Base-by-base conservation (phyloP, 23 tunicate genomes). In the Trididemnum miniatum region DNA sequence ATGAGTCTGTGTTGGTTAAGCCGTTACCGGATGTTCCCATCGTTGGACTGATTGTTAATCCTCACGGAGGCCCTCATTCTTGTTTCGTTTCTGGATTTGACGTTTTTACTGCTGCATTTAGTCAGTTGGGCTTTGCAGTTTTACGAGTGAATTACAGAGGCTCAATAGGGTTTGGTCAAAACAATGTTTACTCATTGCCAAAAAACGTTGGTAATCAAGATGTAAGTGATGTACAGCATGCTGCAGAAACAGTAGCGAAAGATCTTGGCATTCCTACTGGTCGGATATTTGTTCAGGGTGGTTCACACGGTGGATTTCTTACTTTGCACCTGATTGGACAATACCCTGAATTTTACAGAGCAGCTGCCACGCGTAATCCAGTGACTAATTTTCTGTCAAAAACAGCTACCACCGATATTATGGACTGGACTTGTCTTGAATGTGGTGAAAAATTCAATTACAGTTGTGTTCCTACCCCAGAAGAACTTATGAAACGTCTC, bases 271-370 rank as follows among this genome's bases (percentile, higher is more conserved):
- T 82, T 40, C 51, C 72, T 34, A 12, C 35, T 20, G 76, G 62
- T 7, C 65, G 69, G 29, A 82, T 96, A 37, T 84, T 87, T 71
- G 84, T 91, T 0, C 40, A 38, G 26, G 99, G 99, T 0, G 97
- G 97, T 20, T 96, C 99, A 0, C 99, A 96, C 54, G 99, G 99
- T 12, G 99, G 99, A 12, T 96, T 96, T 36, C 71, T 96, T 27
- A 96, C 99, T 22, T 71, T 92, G 51, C 99, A 96, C 18, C 88
- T 96, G 34, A 64, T 89, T 34, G 95, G 89, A 18, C 97, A 92
- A 65, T 85, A 72, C 76, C 99, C 99, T 18, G 85, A 96, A 1
- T 92, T 79, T 71, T 96, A 91, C 66, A 5, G 65, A 20, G 95
- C 94, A 35, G 97, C 83, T 1, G 87, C 83, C n/a, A 80, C 85